Conservation (phyloP, 2,797 vertebrate genomes). For the Urophycis tenuis region DNA sequence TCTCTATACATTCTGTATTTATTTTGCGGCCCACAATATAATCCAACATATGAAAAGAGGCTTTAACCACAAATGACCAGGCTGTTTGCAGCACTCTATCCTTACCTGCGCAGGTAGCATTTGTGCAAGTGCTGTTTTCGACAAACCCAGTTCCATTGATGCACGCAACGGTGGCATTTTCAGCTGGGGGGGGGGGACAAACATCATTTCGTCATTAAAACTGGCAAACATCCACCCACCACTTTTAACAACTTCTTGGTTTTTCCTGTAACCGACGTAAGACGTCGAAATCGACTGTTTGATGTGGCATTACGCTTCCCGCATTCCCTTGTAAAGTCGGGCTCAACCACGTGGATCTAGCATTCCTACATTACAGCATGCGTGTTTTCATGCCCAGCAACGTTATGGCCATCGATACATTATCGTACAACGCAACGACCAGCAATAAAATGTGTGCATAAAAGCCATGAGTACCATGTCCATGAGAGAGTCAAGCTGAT, state of each 20-base stretch:
- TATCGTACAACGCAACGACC: background rate
- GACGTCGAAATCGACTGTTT: background rate
- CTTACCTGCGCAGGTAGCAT: slow-evolving; percentile 51
- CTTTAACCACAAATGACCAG: background rate
- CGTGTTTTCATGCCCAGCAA: too few species aligned
- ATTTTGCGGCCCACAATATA: background rate
- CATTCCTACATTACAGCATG: too few species aligned
- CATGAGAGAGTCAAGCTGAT: background rate
- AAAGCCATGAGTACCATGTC: background rate
- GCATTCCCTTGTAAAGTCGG: background rate
- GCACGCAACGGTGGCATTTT: slow-evolving; percentile 10
- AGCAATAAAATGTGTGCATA: background rate
- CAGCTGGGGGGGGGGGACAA: slow-evolving; percentile 41
- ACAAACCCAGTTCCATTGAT: fast-evolving
- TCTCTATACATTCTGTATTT: background rate
- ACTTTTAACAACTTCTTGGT: background rate
- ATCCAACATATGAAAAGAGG: background rate
- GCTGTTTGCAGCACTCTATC: background rate
- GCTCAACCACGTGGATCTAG: background rate
- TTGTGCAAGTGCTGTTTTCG: slow-evolving; percentile 15
- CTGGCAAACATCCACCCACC: background rate
- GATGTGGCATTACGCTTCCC: background rate
- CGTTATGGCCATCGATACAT: background rate
- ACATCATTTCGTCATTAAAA: background rate
- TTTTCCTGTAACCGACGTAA: background rate